phyloP scores from a whole-genome alignment of 2,888 invertebrate genomes.

The Aleiodes testaceus region DNA sequence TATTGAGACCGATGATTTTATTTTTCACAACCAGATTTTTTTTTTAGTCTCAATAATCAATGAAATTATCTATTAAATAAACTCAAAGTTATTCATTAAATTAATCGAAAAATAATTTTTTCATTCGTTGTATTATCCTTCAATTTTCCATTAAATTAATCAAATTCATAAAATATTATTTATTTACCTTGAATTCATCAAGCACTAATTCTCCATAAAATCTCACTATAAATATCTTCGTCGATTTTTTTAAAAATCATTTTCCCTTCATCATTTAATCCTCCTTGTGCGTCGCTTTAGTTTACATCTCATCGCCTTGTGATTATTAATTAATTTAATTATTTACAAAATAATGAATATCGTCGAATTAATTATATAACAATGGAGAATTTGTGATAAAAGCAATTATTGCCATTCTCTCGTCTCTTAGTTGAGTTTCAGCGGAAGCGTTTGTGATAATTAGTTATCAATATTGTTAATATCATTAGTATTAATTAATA shows the following conservation, averaged over 20 bases:
- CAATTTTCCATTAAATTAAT: constrained; percentile 31
- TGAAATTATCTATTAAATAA: too few species aligned
- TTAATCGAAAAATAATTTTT: too few species aligned
- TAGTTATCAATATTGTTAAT: constrained; percentile 2
- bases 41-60: too few species aligned
- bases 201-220: constrained; percentile 26
- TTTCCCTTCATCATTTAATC: constrained; percentile 2
- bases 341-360: neutral
- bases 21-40: constrained; percentile 32
- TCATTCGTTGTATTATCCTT: neutral
- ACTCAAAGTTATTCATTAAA: neutral
- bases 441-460: constrained; percentile 33
- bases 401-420: constrained; percentile 6
- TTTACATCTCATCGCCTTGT: constrained; percentile 13
- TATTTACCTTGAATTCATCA: constrained; percentile 36
- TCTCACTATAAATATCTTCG: constrained; percentile 21
- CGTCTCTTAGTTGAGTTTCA: constrained; percentile 2
- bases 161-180: constrained; percentile 44
- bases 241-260: constrained; percentile 3
- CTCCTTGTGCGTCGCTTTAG: neutral
- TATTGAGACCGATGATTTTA: constrained; percentile 11
- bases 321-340: constrained; percentile 11
- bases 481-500: constrained; percentile 17
- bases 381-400: constrained; percentile 10
- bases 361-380: neutral